Percentiles rank a stretch among this genome's conserved stretches.
These are phyloP conservation scores for Caenorhabditis doughertyi DNA, from an alignment of 2,888 invertebrate genomes.

Conservation along the genomic window DNA sequence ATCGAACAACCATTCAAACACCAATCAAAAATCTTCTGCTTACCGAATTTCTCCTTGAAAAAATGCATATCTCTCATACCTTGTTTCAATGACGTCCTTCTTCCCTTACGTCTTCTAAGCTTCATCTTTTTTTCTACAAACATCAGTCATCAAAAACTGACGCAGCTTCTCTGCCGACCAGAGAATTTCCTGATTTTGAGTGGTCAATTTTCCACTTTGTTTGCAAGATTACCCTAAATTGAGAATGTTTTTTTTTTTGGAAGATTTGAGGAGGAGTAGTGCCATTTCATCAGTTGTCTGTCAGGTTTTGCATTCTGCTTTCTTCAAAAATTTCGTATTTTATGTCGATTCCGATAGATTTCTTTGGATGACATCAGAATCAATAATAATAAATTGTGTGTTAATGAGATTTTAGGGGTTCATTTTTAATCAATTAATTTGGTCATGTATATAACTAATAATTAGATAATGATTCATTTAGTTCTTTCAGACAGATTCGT, in stretches of 20 bases:
- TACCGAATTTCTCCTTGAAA: neutral
- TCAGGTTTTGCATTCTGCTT: too few species aligned
- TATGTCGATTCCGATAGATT: too few species aligned
- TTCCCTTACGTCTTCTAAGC: too few species aligned
- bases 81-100: conserved; percentile 33
- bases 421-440: too few species aligned
- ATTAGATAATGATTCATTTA: too few species aligned
- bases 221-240: neutral
- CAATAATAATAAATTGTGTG: too few species aligned
- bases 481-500: too few species aligned
- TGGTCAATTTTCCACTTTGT: conserved; percentile 28
- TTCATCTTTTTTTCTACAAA: conserved; percentile 17
- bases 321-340: too few species aligned
- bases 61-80: neutral
- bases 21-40: conserved; percentile 3
- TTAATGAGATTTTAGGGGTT: too few species aligned
- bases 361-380: too few species aligned
- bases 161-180: neutral
- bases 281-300: too few species aligned
- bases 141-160: conserved; percentile 39
- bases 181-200: conserved; percentile 27
- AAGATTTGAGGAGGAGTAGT: neutral
- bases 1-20: conserved; percentile 8
- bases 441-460: too few species aligned
- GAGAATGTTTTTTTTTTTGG: conserved; percentile 1